Conservation (phyloP, 2,797 vertebrate genomes). For the Scyliorhinus canicula region DNA sequence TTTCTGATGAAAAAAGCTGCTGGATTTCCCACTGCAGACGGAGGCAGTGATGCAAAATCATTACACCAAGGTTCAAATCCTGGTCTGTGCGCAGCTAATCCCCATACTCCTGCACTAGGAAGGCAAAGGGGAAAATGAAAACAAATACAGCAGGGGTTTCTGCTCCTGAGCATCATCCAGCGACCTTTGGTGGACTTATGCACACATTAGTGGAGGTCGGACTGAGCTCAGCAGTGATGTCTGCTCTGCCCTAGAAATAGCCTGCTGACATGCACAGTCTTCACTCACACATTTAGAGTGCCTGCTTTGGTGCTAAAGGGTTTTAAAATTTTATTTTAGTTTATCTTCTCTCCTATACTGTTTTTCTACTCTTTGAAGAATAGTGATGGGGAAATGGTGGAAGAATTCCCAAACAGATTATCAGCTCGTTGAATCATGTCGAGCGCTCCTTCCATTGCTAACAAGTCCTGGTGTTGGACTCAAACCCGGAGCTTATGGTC, state of each 20-base stretch:
- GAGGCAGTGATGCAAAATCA: not conserved
- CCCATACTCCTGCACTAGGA: not conserved
- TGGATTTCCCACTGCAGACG: slow-evolving; percentile 11
- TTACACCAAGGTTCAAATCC: slow-evolving; percentile 8
- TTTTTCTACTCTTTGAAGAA: too few species aligned
- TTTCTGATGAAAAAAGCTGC: slow-evolving; percentile 21
- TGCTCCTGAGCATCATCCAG: not conserved
- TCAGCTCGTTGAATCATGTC: too few species aligned
- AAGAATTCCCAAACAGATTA: too few species aligned
- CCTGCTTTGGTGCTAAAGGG: not conserved
- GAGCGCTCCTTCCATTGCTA: too few species aligned
- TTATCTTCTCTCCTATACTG: too few species aligned
- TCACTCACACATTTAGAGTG: not conserved
- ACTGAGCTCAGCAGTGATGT: not conserved
- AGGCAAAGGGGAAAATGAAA: not conserved
- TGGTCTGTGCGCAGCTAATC: not conserved
- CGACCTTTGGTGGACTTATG: not conserved
- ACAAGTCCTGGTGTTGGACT: too few species aligned
- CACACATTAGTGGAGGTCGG: not conserved
- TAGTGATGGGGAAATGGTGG: too few species aligned
- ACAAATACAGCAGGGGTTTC: not conserved
- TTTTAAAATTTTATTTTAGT: too few species aligned
- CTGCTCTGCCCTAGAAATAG: not conserved
- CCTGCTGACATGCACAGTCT: not conserved
- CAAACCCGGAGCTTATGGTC: too few species aligned